Evolutionary conservation across 2,113 vertebrate genomes (phyloP).

Genomic region (Zosterops pallidus): DNA sequence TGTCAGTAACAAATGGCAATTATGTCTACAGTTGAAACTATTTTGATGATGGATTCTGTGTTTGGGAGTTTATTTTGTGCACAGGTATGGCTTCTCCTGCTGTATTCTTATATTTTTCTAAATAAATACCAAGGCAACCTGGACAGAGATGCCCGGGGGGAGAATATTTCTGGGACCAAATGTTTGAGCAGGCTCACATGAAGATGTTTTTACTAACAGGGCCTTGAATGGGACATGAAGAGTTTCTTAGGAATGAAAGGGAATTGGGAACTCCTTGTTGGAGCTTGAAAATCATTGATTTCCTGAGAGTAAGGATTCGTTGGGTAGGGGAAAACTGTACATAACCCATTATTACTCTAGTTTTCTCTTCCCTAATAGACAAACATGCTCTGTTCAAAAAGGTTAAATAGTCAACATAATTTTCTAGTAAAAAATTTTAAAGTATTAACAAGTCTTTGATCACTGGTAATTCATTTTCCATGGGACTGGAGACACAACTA

Average conservation of each 20-base stretch:
- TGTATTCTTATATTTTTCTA: not conserved
- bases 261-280: not conserved
- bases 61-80: not conserved
- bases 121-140: not conserved
- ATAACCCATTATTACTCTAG: not conserved
- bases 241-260: not conserved
- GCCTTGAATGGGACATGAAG: not conserved
- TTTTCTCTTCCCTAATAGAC: not conserved
- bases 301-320: not conserved
- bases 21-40: accelerated
- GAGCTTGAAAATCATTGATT: not conserved
- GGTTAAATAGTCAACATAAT: not conserved
- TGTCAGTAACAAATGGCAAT: not conserved
- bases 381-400: not conserved
- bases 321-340: not conserved
- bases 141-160: not conserved
- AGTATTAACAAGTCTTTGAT: not conserved
- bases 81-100: not conserved
- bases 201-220: not conserved
- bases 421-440: not conserved
- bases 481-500: not conserved
- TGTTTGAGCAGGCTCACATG: not conserved
- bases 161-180: not conserved
- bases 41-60: not conserved
- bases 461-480: not conserved